A percentile compares a stretch with the other conserved stretches of the same genome.
phyloP scores from a whole-genome alignment of 2,797 vertebrate genomes.

The Chelonia mydas region DNA sequence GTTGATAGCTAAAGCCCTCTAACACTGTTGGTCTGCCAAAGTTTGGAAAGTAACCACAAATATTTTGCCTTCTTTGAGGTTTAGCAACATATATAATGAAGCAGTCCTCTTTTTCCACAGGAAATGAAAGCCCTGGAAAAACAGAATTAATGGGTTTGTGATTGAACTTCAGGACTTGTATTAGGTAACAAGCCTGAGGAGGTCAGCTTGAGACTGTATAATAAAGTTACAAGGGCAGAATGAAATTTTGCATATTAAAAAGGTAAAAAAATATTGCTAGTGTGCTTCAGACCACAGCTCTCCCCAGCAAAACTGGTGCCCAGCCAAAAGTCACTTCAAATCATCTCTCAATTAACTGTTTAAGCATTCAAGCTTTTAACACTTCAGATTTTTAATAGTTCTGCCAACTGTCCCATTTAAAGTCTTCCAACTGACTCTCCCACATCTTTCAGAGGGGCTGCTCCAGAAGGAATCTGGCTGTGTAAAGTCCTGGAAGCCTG shows the following conservation, averaged over 20 bases:
- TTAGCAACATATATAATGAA: conserved; percentile 24
- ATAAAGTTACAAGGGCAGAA: conserved; percentile 37
- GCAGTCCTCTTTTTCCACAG: conserved; percentile 14
- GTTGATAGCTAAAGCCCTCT: neutral
- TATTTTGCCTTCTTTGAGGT: neutral
- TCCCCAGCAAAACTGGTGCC: conserved; percentile 53
- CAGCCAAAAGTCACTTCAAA: conserved; percentile 22
- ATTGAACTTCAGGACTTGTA: conserved; percentile 45
- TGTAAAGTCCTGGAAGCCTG: conserved; percentile 68
- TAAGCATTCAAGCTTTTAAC: conserved; percentile 49
- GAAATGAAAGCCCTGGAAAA: neutral
- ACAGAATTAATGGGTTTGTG: conserved; percentile 39
- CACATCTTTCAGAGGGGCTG: conserved; percentile 70
- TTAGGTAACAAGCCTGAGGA: conserved; percentile 43
- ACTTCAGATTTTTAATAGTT: conserved; percentile 53
- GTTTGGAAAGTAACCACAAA: conserved; percentile 9
- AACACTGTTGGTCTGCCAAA: conserved; percentile 44
- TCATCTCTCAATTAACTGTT: conserved; percentile 43
- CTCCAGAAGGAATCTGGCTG: conserved; percentile 67
- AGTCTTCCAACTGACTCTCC: conserved; percentile 62
- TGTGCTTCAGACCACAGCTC: conserved; percentile 33
- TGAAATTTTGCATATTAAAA: conserved; percentile 27
- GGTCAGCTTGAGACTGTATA: neutral
- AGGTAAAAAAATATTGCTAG: conserved; percentile 41
- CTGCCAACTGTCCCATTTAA: conserved; percentile 33